These are phyloP conservation scores for Cepphus grylle DNA, from an alignment of 2,113 vertebrate genomes.

Conservation along the genomic window DNA sequence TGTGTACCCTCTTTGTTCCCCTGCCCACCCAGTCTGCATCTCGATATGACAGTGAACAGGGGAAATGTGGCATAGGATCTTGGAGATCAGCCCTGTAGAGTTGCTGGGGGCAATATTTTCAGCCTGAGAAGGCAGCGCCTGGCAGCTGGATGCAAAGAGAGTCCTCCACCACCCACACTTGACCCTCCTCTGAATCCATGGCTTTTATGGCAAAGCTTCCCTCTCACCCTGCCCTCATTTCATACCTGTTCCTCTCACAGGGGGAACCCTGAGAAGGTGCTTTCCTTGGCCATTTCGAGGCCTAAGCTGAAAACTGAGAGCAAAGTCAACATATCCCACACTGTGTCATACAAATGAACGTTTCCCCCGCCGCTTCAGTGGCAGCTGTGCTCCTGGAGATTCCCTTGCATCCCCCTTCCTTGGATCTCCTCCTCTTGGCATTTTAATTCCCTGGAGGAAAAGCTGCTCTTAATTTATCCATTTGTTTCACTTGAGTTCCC, in stretches of 20 bases:
- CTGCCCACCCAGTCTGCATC: not conserved
- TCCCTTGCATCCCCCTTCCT: not conserved
- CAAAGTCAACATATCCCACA: not conserved
- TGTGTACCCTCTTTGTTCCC: not conserved
- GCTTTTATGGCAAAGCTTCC: not conserved
- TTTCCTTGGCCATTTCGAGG: not conserved
- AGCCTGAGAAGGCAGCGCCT: not conserved
- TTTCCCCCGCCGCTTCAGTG: accelerated
- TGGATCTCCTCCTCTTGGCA: not conserved
- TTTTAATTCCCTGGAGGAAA: not conserved
- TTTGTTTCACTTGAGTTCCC: not conserved
- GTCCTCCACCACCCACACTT: not conserved
- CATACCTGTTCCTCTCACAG: not conserved
- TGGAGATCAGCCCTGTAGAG: not conserved
- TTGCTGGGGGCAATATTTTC: not conserved
- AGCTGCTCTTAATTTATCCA: not conserved
- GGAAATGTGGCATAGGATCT: accelerated
- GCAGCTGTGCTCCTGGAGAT: not conserved
- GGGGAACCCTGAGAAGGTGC: not conserved
- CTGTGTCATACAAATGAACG: accelerated
- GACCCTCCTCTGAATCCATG: not conserved
- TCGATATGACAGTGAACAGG: not conserved
- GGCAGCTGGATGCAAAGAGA: not conserved
- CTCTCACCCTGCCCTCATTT: not conserved
- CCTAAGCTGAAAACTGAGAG: not conserved